These are phyloP conservation scores for Amblyraja radiata DNA, from an alignment of 2,797 vertebrate genomes.

Conservation along the genomic window DNA sequence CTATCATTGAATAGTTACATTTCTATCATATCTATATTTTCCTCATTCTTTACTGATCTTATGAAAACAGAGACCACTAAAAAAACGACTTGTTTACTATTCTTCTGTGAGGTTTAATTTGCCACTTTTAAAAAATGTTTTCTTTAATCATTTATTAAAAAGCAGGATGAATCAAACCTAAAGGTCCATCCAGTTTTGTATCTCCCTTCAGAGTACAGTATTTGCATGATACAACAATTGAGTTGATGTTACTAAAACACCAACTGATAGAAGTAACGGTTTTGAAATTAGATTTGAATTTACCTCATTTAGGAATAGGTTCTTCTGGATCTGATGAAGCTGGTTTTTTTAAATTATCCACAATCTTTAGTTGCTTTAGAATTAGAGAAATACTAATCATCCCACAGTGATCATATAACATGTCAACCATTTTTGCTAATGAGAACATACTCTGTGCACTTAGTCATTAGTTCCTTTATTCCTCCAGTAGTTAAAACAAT, in stretches of 20 bases:
- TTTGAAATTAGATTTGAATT: not conserved
- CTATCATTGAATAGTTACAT: not conserved
- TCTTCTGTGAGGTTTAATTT: not conserved
- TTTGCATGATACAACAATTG: not conserved
- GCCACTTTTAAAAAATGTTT: not conserved
- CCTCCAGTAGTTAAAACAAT: not conserved
- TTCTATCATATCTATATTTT: not conserved
- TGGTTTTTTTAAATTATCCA: not conserved
- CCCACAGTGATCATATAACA: not conserved
- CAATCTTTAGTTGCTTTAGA: not conserved
- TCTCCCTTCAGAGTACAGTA: not conserved
- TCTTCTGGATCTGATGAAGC: not conserved
- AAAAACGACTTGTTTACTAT: not conserved
- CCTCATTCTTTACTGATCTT: not conserved
- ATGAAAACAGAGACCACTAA: not conserved
- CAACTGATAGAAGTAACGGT: not conserved
- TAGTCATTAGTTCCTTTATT: not conserved
- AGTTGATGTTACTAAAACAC: not conserved
- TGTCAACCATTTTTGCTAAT: not conserved
- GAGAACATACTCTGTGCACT: not conserved
- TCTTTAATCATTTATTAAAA: not conserved
- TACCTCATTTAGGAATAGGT: not conserved
- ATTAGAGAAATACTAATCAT: not conserved
- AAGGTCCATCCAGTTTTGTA: not conserved
- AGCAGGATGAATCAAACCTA: not conserved